These are phyloP conservation scores for Emydura subglobosa DNA, from an alignment of 2,113 vertebrate species.

Conservation along the genomic window DNA sequence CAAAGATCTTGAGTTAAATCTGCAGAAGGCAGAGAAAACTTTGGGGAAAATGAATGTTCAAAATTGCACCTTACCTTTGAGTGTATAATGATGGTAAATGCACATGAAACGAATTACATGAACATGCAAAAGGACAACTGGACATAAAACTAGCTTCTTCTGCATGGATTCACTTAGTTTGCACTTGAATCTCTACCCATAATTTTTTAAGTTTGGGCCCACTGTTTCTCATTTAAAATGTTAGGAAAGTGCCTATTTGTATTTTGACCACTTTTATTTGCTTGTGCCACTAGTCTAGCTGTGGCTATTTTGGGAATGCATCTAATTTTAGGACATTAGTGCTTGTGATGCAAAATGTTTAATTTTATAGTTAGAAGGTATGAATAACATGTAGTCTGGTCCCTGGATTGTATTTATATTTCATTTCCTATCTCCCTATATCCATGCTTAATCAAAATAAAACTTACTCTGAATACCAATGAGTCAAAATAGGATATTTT, in stretches of 20 bases:
- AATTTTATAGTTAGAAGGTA: constrained; percentile 54
- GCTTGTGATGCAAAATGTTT: constrained; percentile 38
- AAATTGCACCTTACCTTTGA: background rate
- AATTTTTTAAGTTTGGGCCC: background rate
- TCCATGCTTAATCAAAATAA: constrained; percentile 49
- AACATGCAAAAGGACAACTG: background rate
- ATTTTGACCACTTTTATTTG: background rate
- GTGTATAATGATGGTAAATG: background rate
- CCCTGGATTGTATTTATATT: constrained; percentile 56
- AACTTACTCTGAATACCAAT: constrained; percentile 45
- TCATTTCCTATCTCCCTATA: constrained; percentile 52
- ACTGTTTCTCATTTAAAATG: background rate
- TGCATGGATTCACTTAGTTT: background rate
- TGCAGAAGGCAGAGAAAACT: background rate
- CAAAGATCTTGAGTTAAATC: background rate
- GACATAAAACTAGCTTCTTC: background rate
- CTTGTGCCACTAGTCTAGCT: background rate
- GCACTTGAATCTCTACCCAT: background rate
- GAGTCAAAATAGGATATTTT: constrained; percentile 7
- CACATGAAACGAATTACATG: background rate
- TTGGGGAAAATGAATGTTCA: background rate
- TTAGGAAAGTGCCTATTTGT: background rate
- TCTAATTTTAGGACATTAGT: constrained; percentile 9
- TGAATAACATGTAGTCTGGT: background rate
- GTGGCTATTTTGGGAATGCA: constrained; percentile 4